Percentiles rank a stretch among this genome's conserved stretches.
Conservation (phyloP, 2,797 vertebrate species). For the Pempheris klunzingeri region DNA sequence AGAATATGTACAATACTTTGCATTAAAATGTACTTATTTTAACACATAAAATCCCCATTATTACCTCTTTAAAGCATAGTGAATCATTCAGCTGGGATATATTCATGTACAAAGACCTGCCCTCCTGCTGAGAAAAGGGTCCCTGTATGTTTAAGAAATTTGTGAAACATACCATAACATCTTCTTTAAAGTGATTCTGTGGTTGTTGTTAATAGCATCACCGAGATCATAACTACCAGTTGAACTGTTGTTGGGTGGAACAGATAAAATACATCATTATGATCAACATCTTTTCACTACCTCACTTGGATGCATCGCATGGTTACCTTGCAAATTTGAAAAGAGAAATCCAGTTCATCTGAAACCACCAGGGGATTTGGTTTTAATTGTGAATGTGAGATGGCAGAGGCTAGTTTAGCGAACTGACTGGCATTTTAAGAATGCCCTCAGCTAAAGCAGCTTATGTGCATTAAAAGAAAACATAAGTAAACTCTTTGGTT, state of each 20-base stretch:
- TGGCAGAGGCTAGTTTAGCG: constrained; percentile 36
- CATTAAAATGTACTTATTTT: constrained; percentile 62
- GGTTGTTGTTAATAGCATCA: constrained; percentile 5
- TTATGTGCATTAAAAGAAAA: constrained; percentile 71
- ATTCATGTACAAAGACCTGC: constrained; percentile 57
- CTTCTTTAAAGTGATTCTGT: constrained; percentile 10
- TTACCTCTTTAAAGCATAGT: constrained; percentile 65
- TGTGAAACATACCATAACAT: constrained; percentile 23
- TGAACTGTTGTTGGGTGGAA: constrained; percentile 10
- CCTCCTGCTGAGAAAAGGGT: constrained; percentile 41
- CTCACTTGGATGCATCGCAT: background rate
- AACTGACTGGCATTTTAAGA: constrained; percentile 51
- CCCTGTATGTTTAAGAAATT: constrained; percentile 8
- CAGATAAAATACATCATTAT: constrained; percentile 1
- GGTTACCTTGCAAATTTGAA: constrained; percentile 18
- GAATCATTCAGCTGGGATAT: constrained; percentile 58
- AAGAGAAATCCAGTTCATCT: constrained; percentile 28
- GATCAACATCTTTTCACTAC: constrained; percentile 15
- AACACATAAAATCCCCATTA: constrained; percentile 38
- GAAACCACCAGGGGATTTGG: constrained; percentile 44
- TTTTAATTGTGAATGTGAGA: constrained; percentile 37
- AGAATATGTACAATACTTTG: constrained; percentile 78
- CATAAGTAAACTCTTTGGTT: constrained; percentile 86
- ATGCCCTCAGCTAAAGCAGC: constrained; percentile 43
- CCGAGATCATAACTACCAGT: background rate